Base-by-base conservation (phyloP, 2,797 vertebrate genomes). In the Anguilla obscura region DNA sequence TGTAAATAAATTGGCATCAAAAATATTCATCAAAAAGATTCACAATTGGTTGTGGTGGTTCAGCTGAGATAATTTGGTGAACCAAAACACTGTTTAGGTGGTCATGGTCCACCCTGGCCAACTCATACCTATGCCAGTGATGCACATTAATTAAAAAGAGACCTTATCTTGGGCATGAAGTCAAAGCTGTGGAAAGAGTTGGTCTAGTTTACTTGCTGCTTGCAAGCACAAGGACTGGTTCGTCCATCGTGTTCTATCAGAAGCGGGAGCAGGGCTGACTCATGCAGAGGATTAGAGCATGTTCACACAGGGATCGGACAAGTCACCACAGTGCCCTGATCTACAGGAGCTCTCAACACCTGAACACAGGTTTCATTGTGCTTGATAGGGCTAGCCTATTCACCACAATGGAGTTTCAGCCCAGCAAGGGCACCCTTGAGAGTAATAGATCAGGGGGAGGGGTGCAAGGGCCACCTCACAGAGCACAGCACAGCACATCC, bases 341-440 rank as follows among this genome's bases (percentile, higher is more conserved):
- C 58, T 40, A 45, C 24, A 66, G 16, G 9, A 45, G 58, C 58
- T 69, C n/a, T 24, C 85, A 45, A 86, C 76, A 86, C 74, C 58
- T 86, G 85, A 83, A 58, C 71, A 54, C 84, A 63, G 85, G 71
- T 86, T 56, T 30, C 27, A 50, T 40, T 86, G 10, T 48, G 69
- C 88, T 60, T 56, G 58, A 7, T 18, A 3, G 24, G 27, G 56
- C 40, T 40, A 86, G 85, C 12, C 58, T 88, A 86, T 45, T 84
- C 40, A 50, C 48, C 18, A 52, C 27, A 56, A 16, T 63, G 52
- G 48, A 84, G 79, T 33, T 84, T 48, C 76, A 71, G 54, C 3
- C 60, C 60, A 74, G 87, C 63, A 60, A 36, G 83, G 52, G 27
- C 27, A 12, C 79, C 79, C 79, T 27, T n/a, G 74, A 79, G 2